Percentiles rank a stretch among this genome's conserved stretches.
These are phyloP conservation scores for Schlechtendalia chinensis DNA, from an alignment of 1,140 invertebrate genomes.

Conservation along the genomic window DNA sequence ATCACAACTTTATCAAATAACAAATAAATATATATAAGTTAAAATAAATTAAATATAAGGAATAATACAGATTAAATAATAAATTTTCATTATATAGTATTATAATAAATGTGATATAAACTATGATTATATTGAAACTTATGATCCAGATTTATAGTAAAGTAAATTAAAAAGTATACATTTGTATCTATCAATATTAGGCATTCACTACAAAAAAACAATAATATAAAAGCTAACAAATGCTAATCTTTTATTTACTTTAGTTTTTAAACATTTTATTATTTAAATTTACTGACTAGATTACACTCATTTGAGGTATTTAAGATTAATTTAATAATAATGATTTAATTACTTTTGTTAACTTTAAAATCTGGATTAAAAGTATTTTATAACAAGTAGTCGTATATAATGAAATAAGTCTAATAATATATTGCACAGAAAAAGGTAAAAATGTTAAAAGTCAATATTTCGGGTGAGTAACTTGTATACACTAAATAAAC, in stretches of 20 bases:
- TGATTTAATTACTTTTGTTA: neutral
- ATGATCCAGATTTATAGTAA: neutral
- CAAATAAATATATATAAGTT: neutral
- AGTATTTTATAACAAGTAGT: neutral
- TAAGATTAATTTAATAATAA: neutral
- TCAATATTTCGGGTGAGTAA: neutral
- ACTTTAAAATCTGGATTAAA: conserved; percentile 10
- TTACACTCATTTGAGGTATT: neutral
- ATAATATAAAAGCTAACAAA: no score
- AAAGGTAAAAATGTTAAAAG: conserved; percentile 7
- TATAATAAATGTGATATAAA: conserved; percentile 23
- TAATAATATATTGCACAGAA: conserved; percentile 22
- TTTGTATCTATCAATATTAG: neutral
- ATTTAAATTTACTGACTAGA: neutral
- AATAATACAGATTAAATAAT: conserved; percentile 26
- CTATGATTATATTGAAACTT: conserved; percentile 2
- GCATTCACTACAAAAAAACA: neutral
- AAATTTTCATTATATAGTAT: neutral
- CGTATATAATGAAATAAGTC: conserved; percentile 20
- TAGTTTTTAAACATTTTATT: neutral
- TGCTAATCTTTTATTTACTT: no score
- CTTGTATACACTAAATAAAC: conserved; percentile 5
- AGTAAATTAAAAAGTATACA: neutral
- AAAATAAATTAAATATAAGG: conserved; percentile 5
- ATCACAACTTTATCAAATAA: neutral